Conservation (phyloP, 2,113 vertebrate genomes). For the Gymnobelideus leadbeateri region DNA sequence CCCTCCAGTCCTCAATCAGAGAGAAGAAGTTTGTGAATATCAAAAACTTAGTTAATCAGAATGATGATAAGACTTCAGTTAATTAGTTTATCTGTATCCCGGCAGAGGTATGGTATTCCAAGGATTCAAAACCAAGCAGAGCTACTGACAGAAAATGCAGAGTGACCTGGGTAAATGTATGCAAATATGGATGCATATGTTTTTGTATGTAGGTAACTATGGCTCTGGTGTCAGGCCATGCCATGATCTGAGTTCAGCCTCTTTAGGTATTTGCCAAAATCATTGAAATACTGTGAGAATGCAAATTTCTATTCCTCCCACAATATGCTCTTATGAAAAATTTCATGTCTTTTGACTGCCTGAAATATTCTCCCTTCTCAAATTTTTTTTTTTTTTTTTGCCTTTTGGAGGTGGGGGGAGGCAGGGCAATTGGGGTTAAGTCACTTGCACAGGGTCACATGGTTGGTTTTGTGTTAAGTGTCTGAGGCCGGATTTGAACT, state of each 20-base stretch:
- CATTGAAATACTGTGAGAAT: neutral
- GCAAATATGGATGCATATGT: too few species aligned
- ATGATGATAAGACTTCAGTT: neutral
- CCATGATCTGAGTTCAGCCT: neutral
- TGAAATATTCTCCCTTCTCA: neutral
- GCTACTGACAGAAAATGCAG: neutral
- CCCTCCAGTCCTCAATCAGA: neutral
- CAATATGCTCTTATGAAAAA: neutral
- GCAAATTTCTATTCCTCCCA: neutral
- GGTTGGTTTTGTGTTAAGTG: too few species aligned
- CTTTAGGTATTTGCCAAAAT: neutral
- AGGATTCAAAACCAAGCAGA: neutral
- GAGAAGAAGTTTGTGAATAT: too few species aligned
- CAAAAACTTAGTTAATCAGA: neutral
- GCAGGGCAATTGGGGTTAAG: too few species aligned
- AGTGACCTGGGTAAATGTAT: neutral
- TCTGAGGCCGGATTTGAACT: too few species aligned
- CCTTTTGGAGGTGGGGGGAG: too few species aligned
- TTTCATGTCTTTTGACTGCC: neutral
- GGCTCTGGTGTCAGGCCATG: neutral
- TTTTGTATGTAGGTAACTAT: too few species aligned
- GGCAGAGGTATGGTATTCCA: neutral
- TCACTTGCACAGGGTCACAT: too few species aligned
- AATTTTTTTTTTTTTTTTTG: neutral
- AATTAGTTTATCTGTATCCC: neutral